Conservation (phyloP, 2,888 invertebrate species). For the Andrena minutula region DNA sequence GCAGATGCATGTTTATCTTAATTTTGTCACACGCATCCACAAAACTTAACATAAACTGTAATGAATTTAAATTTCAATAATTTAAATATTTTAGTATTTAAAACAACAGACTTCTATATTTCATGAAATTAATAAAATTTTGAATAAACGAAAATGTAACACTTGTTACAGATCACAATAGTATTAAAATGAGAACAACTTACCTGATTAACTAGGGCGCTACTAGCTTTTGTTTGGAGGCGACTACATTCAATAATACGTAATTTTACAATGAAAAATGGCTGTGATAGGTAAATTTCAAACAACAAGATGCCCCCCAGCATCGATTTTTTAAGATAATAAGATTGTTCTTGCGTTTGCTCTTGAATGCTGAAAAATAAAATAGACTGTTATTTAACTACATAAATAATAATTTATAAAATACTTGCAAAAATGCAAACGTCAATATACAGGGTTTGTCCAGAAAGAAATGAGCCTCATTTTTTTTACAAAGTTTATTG, state of each 20-base stretch:
- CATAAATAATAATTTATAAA: background rate
- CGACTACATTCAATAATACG: slow-evolving; percentile 89
- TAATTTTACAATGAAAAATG: slow-evolving; percentile 90
- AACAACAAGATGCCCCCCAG: slow-evolving; percentile 90
- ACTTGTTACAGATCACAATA: background rate
- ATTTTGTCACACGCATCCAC: slow-evolving; percentile 90
- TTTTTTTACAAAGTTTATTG: too few species aligned
- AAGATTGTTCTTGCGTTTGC: slow-evolving; percentile 75
- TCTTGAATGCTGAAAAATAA: slow-evolving; percentile 58
- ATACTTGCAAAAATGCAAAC: background rate
- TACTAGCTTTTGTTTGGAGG: slow-evolving; percentile 86
- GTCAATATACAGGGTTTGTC: background rate
- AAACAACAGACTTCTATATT: background rate
- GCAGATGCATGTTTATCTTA: slow-evolving; percentile 90
- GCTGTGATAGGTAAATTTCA: slow-evolving; percentile 89
- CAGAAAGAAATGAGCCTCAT: too few species aligned
- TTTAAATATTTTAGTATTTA: background rate
- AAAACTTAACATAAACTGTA: slow-evolving; percentile 88
- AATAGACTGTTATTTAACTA: background rate
- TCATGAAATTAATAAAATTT: background rate
- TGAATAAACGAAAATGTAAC: background rate
- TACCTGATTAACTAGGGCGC: slow-evolving; percentile 87
- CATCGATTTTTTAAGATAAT: slow-evolving; percentile 89
- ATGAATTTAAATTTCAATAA: slow-evolving; percentile 26
- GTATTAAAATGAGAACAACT: background rate